These are phyloP conservation scores for Betta splendens DNA, from an alignment of 2,797 vertebrate species.

Conservation along the genomic window DNA sequence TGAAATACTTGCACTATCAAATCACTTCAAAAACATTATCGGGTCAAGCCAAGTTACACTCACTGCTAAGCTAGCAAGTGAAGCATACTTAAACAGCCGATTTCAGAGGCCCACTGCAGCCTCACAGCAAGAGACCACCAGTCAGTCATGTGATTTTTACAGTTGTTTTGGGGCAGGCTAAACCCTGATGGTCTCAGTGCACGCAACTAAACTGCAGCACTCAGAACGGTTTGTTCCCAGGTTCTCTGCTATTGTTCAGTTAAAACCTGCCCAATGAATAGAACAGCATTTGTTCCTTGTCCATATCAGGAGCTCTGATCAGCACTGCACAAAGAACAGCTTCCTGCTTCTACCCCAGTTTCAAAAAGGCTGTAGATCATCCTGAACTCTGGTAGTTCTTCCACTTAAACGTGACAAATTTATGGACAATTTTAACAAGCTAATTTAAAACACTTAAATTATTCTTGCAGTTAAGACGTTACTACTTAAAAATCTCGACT, in stretches of 20 bases:
- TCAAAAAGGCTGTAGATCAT: constrained; percentile 9
- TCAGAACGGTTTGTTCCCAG: neutral
- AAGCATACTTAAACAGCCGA: no score
- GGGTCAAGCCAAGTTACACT: no score
- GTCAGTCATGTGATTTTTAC: neutral
- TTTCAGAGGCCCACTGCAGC: no score
- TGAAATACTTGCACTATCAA: no score
- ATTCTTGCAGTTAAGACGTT: no score
- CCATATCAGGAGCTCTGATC: constrained; percentile 6
- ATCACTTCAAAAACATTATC: no score
- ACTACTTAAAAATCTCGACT: no score
- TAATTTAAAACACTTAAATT: no score
- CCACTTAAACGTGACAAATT: no score
- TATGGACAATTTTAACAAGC: no score
- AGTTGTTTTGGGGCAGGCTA: neutral
- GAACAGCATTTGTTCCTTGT: neutral
- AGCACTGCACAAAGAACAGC: constrained; percentile 2
- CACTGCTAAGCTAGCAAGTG: no score
- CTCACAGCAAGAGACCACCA: constrained; percentile 1
- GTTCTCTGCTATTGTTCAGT: neutral
- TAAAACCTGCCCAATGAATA: neutral
- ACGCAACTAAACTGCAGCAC: neutral
- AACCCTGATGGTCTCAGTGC: neutral
- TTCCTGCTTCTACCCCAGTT: constrained; percentile 1
- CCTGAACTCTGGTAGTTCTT: neutral